A percentile compares a stretch with the other conserved stretches of the same genome.
These are phyloP conservation scores for Allolobophora icterica DNA, from an alignment of 2,888 invertebrate genomes.

Conservation along the genomic window DNA sequence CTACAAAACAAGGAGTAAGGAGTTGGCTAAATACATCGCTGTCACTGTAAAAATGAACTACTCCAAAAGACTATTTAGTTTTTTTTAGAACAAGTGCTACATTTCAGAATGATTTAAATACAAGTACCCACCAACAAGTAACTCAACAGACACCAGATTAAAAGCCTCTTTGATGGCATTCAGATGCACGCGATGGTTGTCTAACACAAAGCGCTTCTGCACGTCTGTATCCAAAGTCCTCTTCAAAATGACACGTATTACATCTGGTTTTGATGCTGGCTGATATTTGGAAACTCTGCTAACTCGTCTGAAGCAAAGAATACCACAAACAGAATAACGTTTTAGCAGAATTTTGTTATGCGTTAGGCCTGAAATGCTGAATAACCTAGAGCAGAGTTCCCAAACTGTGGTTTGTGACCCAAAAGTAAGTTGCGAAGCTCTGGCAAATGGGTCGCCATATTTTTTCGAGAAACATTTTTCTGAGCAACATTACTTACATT, in stretches of 20 bases:
- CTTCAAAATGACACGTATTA: not conserved
- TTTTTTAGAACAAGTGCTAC: not conserved
- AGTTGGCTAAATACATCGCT: not conserved
- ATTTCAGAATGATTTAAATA: not conserved
- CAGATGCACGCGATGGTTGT: not conserved
- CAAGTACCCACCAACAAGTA: not conserved
- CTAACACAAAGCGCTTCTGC: not conserved
- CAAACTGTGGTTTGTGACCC: no score
- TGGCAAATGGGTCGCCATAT: no score
- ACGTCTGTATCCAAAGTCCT: not conserved
- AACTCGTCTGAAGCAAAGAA: not conserved
- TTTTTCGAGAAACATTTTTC: no score
- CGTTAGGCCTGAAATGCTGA: no score
- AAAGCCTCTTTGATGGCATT: slow-evolving; percentile 1
- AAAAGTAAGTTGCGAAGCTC: no score
- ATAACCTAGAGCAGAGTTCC: no score
- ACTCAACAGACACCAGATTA: slow-evolving; percentile 10
- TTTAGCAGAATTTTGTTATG: not conserved
- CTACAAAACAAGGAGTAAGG: not conserved
- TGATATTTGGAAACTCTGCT: not conserved
- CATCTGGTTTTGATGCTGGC: slow-evolving; percentile 17
- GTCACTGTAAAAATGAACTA: not conserved
- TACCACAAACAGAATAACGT: not conserved
- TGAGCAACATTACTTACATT: no score
- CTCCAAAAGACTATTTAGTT: not conserved